These are phyloP conservation scores for Drosophila hydei DNA, from an alignment of 1,140 invertebrate genomes.

Conservation along the genomic window DNA sequence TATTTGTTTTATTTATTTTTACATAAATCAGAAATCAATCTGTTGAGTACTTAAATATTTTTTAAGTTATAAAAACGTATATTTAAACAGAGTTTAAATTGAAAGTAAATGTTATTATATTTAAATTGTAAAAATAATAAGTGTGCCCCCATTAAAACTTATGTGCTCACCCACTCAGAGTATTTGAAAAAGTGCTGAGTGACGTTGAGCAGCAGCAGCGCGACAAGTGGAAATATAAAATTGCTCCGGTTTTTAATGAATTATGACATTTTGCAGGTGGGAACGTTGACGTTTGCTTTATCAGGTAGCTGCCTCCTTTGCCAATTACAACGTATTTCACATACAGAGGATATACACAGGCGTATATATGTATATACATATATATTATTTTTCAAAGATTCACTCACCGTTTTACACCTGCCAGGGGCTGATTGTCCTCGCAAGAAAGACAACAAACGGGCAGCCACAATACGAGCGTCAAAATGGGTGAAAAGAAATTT, in stretches of 20 bases:
- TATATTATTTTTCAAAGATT: conserved; percentile 35
- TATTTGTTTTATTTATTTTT: too few species aligned
- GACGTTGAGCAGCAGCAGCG: conserved; percentile 41
- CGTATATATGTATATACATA: neutral
- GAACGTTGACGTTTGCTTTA: conserved; percentile 43
- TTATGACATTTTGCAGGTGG: conserved; percentile 71
- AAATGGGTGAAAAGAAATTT: conserved; percentile 79
- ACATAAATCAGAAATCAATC: too few species aligned
- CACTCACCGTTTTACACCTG: conserved; percentile 67
- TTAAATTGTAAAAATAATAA: neutral
- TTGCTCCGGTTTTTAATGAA: conserved; percentile 73
- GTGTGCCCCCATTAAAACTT: neutral
- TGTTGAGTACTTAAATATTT: too few species aligned
- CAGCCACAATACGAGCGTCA: conserved; percentile 58
- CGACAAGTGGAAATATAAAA: conserved; percentile 57
- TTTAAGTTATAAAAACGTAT: too few species aligned
- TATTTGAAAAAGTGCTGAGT: conserved; percentile 34
- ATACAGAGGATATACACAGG: neutral
- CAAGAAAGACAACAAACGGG: conserved; percentile 29
- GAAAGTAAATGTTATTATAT: too few species aligned
- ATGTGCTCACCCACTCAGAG: neutral
- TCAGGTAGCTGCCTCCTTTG: conserved; percentile 42
- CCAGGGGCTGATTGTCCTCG: conserved; percentile 2
- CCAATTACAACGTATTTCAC: conserved; percentile 35
- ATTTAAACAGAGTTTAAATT: too few species aligned